phyloP scores from a whole-genome alignment of 2,797 vertebrate genomes.

The Borostomias antarcticus region DNA sequence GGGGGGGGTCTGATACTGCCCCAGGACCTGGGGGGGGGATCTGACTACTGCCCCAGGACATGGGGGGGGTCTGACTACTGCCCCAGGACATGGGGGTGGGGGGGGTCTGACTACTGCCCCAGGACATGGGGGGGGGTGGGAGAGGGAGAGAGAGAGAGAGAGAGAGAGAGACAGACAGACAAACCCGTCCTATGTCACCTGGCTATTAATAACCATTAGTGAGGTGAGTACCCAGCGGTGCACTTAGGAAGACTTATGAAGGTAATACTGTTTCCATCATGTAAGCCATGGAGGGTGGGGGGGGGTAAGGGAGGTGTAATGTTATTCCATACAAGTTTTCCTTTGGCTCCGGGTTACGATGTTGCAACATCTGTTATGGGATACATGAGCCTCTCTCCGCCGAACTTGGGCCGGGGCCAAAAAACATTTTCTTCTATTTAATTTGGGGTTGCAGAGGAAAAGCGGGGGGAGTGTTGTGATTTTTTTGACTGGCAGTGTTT shows the following conservation, averaged over 20 bases:
- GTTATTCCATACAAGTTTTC: slow-evolving; percentile 25
- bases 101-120: too few species aligned
- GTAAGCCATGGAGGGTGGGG: slow-evolving; percentile 20
- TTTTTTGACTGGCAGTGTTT: slow-evolving; percentile 17
- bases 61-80: too few species aligned
- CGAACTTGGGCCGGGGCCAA: slow-evolving; percentile 14
- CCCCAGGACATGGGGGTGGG: too few species aligned
- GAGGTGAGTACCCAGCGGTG: slow-evolving; percentile 30
- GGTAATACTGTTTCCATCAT: slow-evolving; percentile 52
- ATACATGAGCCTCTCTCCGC: slow-evolving; percentile 30
- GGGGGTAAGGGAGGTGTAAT: background rate
- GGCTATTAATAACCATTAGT: slow-evolving; percentile 51
- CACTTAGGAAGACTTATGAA: slow-evolving; percentile 44
- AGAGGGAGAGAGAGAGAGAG: background rate
- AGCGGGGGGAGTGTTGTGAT: background rate
- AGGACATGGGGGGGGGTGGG: too few species aligned
- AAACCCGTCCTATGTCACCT: slow-evolving; percentile 37
- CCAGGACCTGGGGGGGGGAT: too few species aligned
- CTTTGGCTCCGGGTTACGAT: slow-evolving; percentile 20
- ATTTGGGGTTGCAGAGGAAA: slow-evolving; percentile 3
- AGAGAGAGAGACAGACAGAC: slow-evolving; percentile 39
- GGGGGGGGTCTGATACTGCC: too few species aligned
- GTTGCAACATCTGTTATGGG: slow-evolving; percentile 30
- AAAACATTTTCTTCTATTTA: slow-evolving; percentile 18
- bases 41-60: too few species aligned